Percentiles rank a stretch among this genome's conserved stretches.
Conservation (phyloP, 2,888 invertebrate genomes). For the Cantharis flavilabris region DNA sequence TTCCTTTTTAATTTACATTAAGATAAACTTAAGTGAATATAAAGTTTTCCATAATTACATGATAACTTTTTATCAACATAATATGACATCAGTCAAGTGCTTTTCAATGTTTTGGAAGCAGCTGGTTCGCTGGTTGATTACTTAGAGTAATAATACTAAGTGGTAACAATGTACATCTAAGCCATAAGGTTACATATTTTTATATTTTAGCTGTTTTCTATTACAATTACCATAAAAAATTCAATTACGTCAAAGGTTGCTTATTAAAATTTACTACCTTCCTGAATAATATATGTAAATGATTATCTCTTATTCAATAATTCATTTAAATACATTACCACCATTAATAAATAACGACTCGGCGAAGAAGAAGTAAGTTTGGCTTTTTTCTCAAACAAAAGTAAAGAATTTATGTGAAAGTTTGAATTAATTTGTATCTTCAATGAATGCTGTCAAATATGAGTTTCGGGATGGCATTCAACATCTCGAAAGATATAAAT, state of each 20-base stretch:
- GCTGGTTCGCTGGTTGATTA: slow-evolving; percentile 2
- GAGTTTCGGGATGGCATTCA: not conserved
- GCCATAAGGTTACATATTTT: not conserved
- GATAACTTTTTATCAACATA: slow-evolving; percentile 13
- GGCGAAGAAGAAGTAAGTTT: not conserved
- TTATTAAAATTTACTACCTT: not conserved
- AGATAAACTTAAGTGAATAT: not conserved
- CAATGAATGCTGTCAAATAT: not conserved
- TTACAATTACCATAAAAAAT: not conserved
- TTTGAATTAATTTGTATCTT: not conserved
- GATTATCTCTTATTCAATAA: not conserved
- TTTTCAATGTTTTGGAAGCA: slow-evolving; percentile 16
- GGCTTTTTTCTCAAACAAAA: not conserved
- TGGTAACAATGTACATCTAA: not conserved
- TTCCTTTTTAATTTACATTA: slow-evolving; percentile 1
- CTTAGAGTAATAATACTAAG: not conserved
- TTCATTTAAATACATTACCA: not conserved
- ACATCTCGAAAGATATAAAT: not conserved
- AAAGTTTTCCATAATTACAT: slow-evolving; percentile 5
- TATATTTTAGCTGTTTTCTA: not conserved
- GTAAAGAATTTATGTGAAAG: not conserved
- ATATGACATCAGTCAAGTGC: slow-evolving; percentile 15
- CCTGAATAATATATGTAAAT: not conserved
- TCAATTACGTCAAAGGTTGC: not conserved
- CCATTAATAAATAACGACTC: not conserved